A percentile compares a stretch with the other conserved stretches of the same genome.
These are phyloP conservation scores for Orthosia gothica DNA, from an alignment of 2,888 invertebrate genomes.

Conservation along the genomic window DNA sequence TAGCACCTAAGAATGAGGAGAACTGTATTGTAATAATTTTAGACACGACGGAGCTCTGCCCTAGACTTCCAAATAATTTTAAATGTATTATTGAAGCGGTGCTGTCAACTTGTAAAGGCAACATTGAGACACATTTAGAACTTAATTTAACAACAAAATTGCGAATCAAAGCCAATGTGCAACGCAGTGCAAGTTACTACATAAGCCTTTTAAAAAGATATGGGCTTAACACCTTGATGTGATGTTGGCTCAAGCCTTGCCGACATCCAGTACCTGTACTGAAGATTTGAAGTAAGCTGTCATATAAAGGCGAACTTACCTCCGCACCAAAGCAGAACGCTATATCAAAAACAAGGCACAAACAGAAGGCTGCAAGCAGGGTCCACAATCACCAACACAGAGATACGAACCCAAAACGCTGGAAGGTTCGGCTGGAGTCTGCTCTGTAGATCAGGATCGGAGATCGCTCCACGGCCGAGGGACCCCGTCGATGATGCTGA, in stretches of 20 bases:
- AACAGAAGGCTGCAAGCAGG: conserved; percentile 48
- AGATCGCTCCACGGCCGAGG: conserved; percentile 85
- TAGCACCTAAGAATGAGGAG: not conserved
- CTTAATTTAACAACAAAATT: not conserved
- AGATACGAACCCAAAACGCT: conserved; percentile 86
- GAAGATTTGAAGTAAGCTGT: not conserved
- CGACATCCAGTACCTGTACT: not conserved
- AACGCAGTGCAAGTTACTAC: conserved; percentile 6
- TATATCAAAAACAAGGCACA: conserved; percentile 43
- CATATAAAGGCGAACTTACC: conserved; percentile 37
- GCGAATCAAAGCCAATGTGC: conserved; percentile 30
- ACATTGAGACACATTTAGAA: conserved; percentile 6
- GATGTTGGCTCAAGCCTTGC: not conserved
- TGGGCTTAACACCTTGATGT: not conserved
- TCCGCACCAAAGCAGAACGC: conserved; percentile 40
- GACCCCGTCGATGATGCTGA: conserved; percentile 78
- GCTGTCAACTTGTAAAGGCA: not conserved
- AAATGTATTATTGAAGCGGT: too few species aligned
- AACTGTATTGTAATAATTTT: not conserved
- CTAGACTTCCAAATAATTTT: not conserved
- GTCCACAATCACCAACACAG: conserved; percentile 50
- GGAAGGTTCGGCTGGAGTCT: conserved; percentile 84
- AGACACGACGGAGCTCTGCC: not conserved
- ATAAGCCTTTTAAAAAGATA: not conserved
- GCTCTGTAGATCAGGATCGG: conserved; percentile 87